Conservation (phyloP, 1,140 invertebrate genomes). For the Drosophila nigromelanica region DNA sequence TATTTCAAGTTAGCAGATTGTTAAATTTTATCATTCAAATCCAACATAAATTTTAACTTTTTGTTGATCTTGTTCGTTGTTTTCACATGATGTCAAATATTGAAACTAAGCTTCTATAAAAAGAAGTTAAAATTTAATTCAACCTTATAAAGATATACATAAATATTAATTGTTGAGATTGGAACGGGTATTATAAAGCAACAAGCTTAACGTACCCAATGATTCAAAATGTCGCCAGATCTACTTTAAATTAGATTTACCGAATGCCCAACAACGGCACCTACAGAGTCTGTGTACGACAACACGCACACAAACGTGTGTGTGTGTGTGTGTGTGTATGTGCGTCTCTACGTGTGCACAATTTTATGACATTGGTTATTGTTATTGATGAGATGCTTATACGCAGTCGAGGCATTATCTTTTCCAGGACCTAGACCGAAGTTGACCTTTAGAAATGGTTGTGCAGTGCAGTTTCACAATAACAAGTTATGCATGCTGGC, state of each 20-base stretch:
- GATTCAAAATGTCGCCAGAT: slow-evolving; percentile 29
- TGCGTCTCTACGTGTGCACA: not conserved
- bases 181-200: not conserved
- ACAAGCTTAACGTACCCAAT: not conserved
- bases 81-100: no score
- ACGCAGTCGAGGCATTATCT: slow-evolving; percentile 1
- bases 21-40: no score
- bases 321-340: not conserved
- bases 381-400: slow-evolving; percentile 23
- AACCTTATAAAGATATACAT: not conserved
- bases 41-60: no score
- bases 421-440: not conserved
- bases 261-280: slow-evolving; percentile 8
- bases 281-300: not conserved
- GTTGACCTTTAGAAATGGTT: slow-evolving; percentile 8
- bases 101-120: no score
- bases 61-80: no score
- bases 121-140: no score
- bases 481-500: not conserved
- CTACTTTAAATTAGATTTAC: slow-evolving; percentile 56
- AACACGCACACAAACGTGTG: no score
- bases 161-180: not conserved
- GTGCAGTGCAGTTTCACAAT: slow-evolving; percentile 23
- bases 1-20: no score
- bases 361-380: slow-evolving; percentile 11